Conservation (phyloP, 2,888 invertebrate species). For the Papilio gigon region DNA sequence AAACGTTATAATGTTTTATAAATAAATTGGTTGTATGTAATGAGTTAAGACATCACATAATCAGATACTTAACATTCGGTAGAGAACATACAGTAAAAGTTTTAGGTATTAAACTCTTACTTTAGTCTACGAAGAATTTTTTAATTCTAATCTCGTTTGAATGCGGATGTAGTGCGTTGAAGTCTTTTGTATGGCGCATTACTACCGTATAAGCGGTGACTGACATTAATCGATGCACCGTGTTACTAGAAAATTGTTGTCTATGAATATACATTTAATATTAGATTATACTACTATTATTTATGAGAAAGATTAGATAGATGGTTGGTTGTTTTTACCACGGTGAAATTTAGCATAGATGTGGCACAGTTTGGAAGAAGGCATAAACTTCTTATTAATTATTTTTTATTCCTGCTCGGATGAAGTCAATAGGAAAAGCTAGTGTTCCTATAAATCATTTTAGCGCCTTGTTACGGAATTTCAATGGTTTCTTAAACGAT, state of each 20-base stretch:
- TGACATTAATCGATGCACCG: slow-evolving; percentile 23
- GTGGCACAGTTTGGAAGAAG: no score
- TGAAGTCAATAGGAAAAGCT: no score
- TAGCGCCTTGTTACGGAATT: slow-evolving; percentile 26
- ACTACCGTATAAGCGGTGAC: background rate
- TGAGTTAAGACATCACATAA: background rate
- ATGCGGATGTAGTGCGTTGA: slow-evolving; percentile 48
- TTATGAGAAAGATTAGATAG: no score
- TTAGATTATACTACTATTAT: background rate
- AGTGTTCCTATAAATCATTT: slow-evolving; percentile 21
- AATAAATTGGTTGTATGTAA: background rate
- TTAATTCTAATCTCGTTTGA: slow-evolving; percentile 24
- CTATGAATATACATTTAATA: background rate
- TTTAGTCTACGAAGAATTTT: slow-evolving; percentile 14
- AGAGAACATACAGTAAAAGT: slow-evolving; percentile 2
- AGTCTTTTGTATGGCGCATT: slow-evolving; percentile 50
- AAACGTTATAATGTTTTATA: no score
- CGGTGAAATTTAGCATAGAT: no score
- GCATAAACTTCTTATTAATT: no score
- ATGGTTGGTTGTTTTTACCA: no score
- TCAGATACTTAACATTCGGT: background rate
- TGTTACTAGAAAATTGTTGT: background rate
- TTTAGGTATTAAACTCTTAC: slow-evolving; percentile 3
- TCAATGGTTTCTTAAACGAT: slow-evolving; percentile 36
- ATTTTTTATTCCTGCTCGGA: no score